These are phyloP conservation scores for Bradypodion pumilum DNA, from an alignment of 2,797 vertebrate genomes.

Conservation along the genomic window DNA sequence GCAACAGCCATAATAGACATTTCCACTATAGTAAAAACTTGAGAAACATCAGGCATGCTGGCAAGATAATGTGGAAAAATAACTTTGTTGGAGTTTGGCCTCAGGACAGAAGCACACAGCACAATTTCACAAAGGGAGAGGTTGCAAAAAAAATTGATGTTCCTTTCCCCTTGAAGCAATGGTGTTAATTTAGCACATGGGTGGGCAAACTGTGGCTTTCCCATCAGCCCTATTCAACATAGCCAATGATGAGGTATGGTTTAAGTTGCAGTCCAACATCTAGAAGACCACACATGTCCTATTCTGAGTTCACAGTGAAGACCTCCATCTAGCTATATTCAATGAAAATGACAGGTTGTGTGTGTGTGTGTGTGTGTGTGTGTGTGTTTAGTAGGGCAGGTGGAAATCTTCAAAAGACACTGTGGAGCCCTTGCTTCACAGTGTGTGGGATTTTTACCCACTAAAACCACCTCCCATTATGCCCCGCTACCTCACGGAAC, in stretches of 20 bases:
- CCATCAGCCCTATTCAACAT: background rate
- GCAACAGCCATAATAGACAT: background rate
- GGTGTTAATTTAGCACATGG: background rate
- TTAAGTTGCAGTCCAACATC: background rate
- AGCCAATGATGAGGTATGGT: background rate
- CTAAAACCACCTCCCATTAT: no score
- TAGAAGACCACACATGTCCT: background rate
- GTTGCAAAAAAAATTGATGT: slow-evolving; percentile 5
- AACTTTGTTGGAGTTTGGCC: background rate
- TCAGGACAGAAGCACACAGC: background rate
- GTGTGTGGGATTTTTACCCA: no score
- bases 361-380: no score
- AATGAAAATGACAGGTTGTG: background rate
- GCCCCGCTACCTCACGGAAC: no score
- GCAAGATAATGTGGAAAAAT: slow-evolving; percentile 25
- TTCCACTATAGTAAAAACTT: background rate
- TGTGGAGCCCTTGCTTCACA: no score
- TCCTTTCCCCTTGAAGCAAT: slow-evolving; percentile 16
- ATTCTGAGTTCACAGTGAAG: background rate
- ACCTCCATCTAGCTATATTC: background rate
- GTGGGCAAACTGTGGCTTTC: background rate
- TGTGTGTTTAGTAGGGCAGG: no score
- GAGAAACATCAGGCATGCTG: slow-evolving; percentile 16
- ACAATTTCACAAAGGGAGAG: background rate
- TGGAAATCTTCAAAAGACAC: no score